Conservation (phyloP, 2,113 vertebrate genomes). For the Anguilla japonica region DNA sequence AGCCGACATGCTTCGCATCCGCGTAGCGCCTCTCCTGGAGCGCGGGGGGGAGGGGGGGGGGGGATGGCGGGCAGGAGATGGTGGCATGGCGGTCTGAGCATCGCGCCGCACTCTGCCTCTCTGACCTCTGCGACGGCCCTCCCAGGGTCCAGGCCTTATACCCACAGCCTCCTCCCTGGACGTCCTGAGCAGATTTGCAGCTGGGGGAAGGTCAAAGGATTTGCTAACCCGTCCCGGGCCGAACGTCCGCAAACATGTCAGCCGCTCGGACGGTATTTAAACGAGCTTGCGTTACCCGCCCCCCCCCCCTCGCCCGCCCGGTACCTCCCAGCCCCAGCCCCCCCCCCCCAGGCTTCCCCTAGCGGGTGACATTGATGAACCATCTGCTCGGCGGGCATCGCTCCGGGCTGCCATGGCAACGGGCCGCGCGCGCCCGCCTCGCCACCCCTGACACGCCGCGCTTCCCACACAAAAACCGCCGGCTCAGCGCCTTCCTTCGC, state of each 20-base stretch:
- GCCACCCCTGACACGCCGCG: conserved; percentile 28
- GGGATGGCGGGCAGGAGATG: background rate
- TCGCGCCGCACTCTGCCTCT: background rate
- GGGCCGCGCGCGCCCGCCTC: background rate
- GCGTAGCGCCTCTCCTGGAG: background rate
- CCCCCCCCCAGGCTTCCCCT: too few species aligned
- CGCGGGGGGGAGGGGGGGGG: too few species aligned
- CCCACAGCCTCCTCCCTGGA: background rate
- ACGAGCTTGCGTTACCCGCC: background rate
- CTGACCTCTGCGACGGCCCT: background rate
- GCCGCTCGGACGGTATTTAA: conserved; percentile 12
- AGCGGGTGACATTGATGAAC: conserved; percentile 45
- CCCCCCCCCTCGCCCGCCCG: background rate
- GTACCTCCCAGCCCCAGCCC: background rate
- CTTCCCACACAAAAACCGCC: conserved; percentile 9
- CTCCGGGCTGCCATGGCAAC: conserved; percentile 28
- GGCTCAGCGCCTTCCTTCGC: conserved; percentile 28
- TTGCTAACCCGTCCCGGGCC: conserved; percentile 14
- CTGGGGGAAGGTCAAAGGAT: conserved; percentile 20
- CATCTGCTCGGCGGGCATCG: conserved; percentile 41
- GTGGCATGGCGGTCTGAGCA: background rate
- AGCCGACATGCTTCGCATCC: background rate
- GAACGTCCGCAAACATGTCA: conserved; percentile 14
- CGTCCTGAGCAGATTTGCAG: conserved; percentile 27
- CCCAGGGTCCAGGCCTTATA: background rate